Conservation (phyloP, 1,140 invertebrate genomes). For the Uloborus diversus region DNA sequence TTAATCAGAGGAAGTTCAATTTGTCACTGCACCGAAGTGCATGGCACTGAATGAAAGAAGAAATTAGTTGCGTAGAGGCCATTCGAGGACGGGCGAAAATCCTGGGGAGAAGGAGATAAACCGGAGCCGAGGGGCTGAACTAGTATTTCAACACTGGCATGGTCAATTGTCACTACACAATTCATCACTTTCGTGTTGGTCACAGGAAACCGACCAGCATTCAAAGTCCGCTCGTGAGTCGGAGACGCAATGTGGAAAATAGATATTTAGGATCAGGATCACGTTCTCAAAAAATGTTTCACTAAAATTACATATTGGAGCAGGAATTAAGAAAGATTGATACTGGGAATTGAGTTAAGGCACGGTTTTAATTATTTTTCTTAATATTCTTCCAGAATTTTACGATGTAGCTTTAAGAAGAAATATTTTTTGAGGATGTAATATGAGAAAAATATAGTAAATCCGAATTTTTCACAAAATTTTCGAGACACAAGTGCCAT, state of each 20-base stretch:
- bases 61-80: slow-evolving; percentile 7
- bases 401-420: no score
- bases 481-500: no score
- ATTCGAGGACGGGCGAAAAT: slow-evolving; percentile 35
- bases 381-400: no score
- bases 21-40: slow-evolving; percentile 46
- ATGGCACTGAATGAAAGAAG: slow-evolving; percentile 51
- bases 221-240: slow-evolving; percentile 20
- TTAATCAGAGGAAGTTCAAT: slow-evolving; percentile 47
- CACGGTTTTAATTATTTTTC: no score
- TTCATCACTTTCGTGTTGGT: slow-evolving; percentile 30
- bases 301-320: no score
- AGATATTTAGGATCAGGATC: no score
- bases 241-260: not conserved
- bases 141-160: slow-evolving; percentile 47
- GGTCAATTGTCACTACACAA: slow-evolving; percentile 40
- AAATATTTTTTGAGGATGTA: no score
- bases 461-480: no score
- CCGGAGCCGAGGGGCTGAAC: slow-evolving; percentile 14
- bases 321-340: no score
- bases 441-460: no score
- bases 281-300: no score
- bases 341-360: no score
- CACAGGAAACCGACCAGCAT: not conserved
- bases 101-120: slow-evolving; percentile 47